Base-by-base conservation (phyloP, 1,140 invertebrate species). In the Nylanderia fulva region DNA sequence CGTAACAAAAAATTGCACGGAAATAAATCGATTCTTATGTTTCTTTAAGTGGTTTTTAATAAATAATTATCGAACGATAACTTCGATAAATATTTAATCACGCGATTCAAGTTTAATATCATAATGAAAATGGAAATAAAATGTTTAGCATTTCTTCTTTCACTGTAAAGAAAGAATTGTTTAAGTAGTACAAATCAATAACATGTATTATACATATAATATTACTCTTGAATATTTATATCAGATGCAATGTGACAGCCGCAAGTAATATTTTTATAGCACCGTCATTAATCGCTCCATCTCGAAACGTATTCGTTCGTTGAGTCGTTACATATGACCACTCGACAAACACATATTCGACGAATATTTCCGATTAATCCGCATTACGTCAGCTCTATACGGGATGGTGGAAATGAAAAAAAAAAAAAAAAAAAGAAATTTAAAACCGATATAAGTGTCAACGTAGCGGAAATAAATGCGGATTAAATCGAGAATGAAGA, bases 361-460 rank as follows among this genome's bases (percentile, higher is more conserved):
- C 24, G 36, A 68, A 69, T 52, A 79, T 79, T 79, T 56, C 33
- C 76, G 45, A 68, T 69, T 79, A 69, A 82, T 82, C 66, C 66
- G 77, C 13, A 33, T 82, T 71, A 58, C 77, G 64, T 71, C 66
- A 71, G 66, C 69, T 82, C 71, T 82, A n/a, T n/a, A 82, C 27
- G 29, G 52, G 8, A 69, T 42, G 24, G 8, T 27, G n/a, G 15
- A 33, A 18, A 76, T 33, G 24, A 39, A 71, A 82, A 71, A 82
- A 71, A 72, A 39, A 71, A 82, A 71, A 82, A 71, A 72, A 39
- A 39, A 42, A 42, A 42, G 9, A 42, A 42, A 42, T 42, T 21
- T 33, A 13, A 72, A 71, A 82, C n/a, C 77, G 24, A 71, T 72
- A 72, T 80, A 66, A 80, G 77, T 71, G 58, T 69, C 48, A n/a